These are phyloP conservation scores for Coenonympha glycerion DNA, from an alignment of 2,888 invertebrate species.

Conservation along the genomic window DNA sequence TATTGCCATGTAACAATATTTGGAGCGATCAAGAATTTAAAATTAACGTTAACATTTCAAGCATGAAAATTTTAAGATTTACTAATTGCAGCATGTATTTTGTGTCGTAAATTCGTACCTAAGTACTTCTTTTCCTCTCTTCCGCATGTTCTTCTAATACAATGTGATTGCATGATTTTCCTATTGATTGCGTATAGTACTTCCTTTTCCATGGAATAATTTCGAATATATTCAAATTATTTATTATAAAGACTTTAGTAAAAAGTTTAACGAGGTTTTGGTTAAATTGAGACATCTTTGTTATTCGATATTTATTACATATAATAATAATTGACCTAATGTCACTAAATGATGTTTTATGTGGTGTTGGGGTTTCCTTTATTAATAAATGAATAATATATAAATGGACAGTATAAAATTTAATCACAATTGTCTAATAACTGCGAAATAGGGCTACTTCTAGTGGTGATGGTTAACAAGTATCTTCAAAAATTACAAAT, in stretches of 20 bases:
- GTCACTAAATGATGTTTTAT: conserved; percentile 5
- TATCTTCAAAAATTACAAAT: no score
- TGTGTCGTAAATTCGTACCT: conserved; percentile 5
- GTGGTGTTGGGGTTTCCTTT: not conserved
- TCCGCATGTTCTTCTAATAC: conserved; percentile 15
- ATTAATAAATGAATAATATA: no score
- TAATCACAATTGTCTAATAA: no score
- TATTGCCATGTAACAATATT: conserved; percentile 50
- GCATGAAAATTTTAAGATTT: conserved; percentile 34
- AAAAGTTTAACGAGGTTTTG: not conserved
- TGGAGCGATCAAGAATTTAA: conserved; percentile 61
- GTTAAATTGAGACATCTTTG: not conserved
- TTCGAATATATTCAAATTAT: not conserved
- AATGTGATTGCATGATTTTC: conserved; percentile 11
- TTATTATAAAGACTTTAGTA: not conserved
- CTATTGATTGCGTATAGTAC: not conserved
- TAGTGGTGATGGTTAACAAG: conserved; percentile 3
- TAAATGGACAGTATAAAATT: no score
- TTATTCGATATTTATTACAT: conserved; percentile 1
- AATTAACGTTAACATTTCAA: conserved; percentile 30
- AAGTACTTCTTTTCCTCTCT: not conserved
- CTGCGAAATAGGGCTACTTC: no score
- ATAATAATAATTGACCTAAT: no score
- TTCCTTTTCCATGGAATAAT: not conserved
- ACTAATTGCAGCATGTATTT: conserved; percentile 20